These are phyloP conservation scores for Nipponia nippon DNA, from an alignment of 2,113 vertebrate genomes.

Conservation along the genomic window DNA sequence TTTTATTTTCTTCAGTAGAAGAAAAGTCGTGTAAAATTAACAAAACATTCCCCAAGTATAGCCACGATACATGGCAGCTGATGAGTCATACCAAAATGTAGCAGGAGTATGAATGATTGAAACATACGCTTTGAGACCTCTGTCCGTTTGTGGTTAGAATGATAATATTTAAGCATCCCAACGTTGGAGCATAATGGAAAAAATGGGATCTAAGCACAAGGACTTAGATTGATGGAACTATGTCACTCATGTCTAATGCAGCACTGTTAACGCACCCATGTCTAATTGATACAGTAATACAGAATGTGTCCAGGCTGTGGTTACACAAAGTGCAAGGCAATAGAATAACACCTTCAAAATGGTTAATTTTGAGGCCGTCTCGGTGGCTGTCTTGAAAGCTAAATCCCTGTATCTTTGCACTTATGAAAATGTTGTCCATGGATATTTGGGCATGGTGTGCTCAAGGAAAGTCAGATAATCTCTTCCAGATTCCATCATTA, in stretches of 20 bases:
- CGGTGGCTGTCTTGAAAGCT: not conserved
- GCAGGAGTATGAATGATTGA: not conserved
- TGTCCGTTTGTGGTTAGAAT: not conserved
- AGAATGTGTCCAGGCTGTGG: not conserved
- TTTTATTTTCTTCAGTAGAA: not conserved
- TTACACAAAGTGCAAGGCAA: not conserved
- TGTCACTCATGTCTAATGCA: not conserved
- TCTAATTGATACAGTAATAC: too few species aligned
- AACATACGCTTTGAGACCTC: not conserved
- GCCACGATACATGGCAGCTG: not conserved
- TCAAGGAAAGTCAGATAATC: not conserved
- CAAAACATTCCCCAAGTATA: not conserved
- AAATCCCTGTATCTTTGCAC: not conserved
- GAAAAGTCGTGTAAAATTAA: not conserved
- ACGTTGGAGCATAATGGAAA: not conserved
- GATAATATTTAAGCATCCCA: not conserved
- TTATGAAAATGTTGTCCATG: not conserved
- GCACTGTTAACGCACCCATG: not conserved
- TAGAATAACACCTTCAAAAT: not conserved
- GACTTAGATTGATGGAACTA: not conserved
- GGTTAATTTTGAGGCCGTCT: not conserved
- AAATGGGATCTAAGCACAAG: not conserved
- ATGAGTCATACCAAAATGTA: not conserved
- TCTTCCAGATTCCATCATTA: not conserved
- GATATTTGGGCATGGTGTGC: not conserved